phyloP scores from a whole-genome alignment of 2,113 vertebrate genomes.

The Gnathonemus longibarbis region DNA sequence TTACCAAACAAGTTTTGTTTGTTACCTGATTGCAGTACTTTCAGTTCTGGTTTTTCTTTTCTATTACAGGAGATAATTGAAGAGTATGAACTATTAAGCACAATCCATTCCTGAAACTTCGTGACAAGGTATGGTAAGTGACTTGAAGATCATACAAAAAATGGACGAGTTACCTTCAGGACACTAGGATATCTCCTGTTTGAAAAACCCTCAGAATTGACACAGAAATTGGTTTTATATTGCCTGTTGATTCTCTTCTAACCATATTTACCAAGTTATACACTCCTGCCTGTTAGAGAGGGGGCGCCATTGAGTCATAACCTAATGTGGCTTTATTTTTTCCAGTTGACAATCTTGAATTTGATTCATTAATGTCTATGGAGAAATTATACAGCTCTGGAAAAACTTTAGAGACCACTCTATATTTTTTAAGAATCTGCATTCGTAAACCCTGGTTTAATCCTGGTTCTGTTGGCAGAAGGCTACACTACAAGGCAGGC shows the following conservation, averaged over 20 bases:
- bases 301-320: background rate
- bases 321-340: background rate
- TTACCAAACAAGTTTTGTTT: background rate
- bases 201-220: background rate
- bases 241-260: background rate
- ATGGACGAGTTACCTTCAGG: background rate
- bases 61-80: slow-evolving; percentile 36
- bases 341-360: background rate
- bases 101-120: slow-evolving; percentile 3
- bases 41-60: background rate
- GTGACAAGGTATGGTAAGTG: slow-evolving; percentile 34
- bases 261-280: background rate
- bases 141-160: slow-evolving; percentile 20
- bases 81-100: slow-evolving; percentile 24
- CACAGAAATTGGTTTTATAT: background rate
- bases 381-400: background rate
- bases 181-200: background rate
- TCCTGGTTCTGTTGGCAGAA: background rate
- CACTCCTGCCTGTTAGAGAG: background rate
- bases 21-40: background rate
- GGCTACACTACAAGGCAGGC: background rate
- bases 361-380: background rate
- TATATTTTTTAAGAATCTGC: background rate
- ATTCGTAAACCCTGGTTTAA: background rate
- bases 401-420: background rate